phyloP scores from a whole-genome alignment of 2,113 vertebrate species.

The Heloderma charlesbogerti region DNA sequence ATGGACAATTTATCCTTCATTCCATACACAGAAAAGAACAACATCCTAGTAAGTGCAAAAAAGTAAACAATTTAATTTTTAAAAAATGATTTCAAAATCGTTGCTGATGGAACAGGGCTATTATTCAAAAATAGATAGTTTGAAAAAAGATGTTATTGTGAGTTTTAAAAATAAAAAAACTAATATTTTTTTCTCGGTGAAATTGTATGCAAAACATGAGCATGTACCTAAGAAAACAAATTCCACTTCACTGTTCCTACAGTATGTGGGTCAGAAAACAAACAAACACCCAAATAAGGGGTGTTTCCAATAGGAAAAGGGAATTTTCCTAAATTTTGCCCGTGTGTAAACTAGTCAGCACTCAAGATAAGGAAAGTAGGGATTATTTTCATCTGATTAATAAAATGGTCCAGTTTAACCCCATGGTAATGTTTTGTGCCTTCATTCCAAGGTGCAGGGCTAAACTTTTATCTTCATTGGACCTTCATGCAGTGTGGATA shows the following conservation, averaged over 20 bases:
- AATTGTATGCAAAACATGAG: conserved; percentile 22
- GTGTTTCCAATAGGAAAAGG: no score
- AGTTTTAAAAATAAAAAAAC: background rate
- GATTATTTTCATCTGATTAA: no score
- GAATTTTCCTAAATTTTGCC: no score
- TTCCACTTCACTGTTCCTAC: background rate
- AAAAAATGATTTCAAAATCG: conserved; percentile 38
- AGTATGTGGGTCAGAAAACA: no score
- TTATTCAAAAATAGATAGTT: conserved; percentile 24
- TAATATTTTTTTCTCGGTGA: conserved; percentile 2
- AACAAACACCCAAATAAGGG: no score
- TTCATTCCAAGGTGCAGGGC: no score
- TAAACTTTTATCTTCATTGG: no score
- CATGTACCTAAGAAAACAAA: conserved; percentile 12
- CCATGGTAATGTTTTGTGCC: no score
- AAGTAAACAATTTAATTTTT: background rate
- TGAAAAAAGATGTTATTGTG: background rate
- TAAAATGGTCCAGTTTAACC: no score
- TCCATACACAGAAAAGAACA: conserved; percentile 42
- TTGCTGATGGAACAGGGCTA: conserved; percentile 29
- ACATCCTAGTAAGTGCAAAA: conserved; percentile 6
- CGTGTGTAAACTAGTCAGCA: no score
- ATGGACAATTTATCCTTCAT: conserved; percentile 39
- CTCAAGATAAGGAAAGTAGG: no score
- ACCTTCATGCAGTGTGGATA: no score